phyloP scores from a whole-genome alignment of 2,113 vertebrate genomes.

The Phyllostomus hastatus region DNA sequence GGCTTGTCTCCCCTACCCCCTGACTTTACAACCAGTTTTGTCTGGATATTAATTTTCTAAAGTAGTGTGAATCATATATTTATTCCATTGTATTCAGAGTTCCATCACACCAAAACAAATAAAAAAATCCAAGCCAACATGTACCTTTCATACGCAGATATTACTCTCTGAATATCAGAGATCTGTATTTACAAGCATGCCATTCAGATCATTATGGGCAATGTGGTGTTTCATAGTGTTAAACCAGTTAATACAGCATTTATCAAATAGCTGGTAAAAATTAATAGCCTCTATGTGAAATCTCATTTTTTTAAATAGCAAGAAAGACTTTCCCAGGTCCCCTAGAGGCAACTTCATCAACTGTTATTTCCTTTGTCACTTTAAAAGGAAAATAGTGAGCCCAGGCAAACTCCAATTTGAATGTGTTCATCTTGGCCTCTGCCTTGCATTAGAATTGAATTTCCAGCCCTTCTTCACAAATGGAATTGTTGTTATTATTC shows the following conservation, averaged over 20 bases:
- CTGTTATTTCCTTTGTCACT: constrained; percentile 45
- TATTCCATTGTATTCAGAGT: constrained; percentile 64
- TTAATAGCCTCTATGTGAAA: constrained; percentile 59
- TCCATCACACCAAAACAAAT: constrained; percentile 57
- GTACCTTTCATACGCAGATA: constrained; percentile 42
- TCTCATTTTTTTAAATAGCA: constrained; percentile 38
- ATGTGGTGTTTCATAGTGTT: constrained; percentile 44
- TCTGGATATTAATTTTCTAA: constrained; percentile 22
- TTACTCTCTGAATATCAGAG: constrained; percentile 66
- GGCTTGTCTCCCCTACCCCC: too few relatives aligned
- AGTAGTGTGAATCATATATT: background rate
- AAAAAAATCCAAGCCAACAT: constrained; percentile 60
- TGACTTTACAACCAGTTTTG: background rate
- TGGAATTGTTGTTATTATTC: constrained; percentile 80
- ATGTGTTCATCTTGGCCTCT: constrained; percentile 74
- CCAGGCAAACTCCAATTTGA: constrained; percentile 70
- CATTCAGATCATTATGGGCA: constrained; percentile 49
- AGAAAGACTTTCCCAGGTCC: constrained; percentile 59
- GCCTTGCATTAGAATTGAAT: constrained; percentile 76
- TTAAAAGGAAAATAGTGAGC: constrained; percentile 47
- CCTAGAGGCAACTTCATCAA: constrained; percentile 61
- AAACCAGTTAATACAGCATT: constrained; percentile 53
- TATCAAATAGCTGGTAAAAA: constrained; percentile 64
- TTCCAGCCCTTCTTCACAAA: constrained; percentile 76
- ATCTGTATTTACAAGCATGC: constrained; percentile 69